Conservation (phyloP, 2,888 invertebrate species). For the Ditylenchus weischeri region DNA sequence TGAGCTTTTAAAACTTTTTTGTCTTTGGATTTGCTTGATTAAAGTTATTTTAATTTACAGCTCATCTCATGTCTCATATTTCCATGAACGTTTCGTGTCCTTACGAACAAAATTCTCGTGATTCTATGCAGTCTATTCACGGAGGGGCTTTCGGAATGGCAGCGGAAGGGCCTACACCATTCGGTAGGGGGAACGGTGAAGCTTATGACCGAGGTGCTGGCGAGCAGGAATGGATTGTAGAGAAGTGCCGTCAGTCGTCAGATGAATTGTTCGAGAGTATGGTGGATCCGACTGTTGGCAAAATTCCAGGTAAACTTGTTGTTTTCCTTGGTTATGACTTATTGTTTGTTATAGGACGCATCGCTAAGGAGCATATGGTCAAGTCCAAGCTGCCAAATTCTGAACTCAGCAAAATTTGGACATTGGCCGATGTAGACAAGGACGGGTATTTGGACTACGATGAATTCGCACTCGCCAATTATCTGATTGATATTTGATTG, state of each 20-base stretch:
- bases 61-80: slow-evolving; percentile 83
- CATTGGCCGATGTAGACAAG: slow-evolving; percentile 64
- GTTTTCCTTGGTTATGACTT: not conserved
- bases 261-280: slow-evolving; percentile 75
- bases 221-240: slow-evolving; percentile 94
- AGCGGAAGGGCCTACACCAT: slow-evolving; percentile 66
- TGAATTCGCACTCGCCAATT: slow-evolving; percentile 96
- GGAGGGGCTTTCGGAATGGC: slow-evolving; percentile 81
- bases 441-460: slow-evolving; percentile 78
- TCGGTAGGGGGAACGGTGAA: slow-evolving; percentile 83
- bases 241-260: slow-evolving; percentile 81
- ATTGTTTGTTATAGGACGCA: slow-evolving; percentile 62
- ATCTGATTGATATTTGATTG: slow-evolving; percentile 82
- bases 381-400: slow-evolving; percentile 96
- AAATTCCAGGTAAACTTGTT: slow-evolving; percentile 73
- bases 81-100: slow-evolving; percentile 75
- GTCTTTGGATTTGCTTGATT: too few species aligned
- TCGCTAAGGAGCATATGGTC: slow-evolving; percentile 90
- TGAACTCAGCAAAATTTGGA: slow-evolving; percentile 93
- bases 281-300: slow-evolving; percentile 83
- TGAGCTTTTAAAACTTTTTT: too few species aligned
- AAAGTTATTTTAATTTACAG: slow-evolving; percentile 42
- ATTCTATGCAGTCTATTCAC: not conserved
- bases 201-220: slow-evolving; percentile 93
- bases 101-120: slow-evolving; percentile 12